These are phyloP conservation scores for Mesoligia furuncula DNA, from an alignment of 2,888 invertebrate genomes.

Conservation along the genomic window DNA sequence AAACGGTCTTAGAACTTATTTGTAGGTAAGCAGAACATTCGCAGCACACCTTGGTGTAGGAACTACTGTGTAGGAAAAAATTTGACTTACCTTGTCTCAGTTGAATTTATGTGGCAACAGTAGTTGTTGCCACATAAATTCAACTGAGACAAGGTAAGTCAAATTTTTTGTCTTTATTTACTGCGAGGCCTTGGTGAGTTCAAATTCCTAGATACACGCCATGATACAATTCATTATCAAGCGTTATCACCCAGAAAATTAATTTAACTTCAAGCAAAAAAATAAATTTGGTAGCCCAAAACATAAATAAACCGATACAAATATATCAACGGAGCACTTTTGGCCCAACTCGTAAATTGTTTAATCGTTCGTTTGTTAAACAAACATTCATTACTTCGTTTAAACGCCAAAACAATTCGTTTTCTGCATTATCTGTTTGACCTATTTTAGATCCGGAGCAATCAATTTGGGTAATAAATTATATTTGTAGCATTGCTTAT, in stretches of 20 bases:
- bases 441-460: slow-evolving; percentile 66
- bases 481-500: slow-evolving; percentile 50
- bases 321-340: slow-evolving; percentile 59
- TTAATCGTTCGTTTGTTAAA: slow-evolving; percentile 64
- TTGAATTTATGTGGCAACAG: too few species aligned
- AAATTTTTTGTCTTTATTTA: background rate
- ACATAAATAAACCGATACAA: slow-evolving; percentile 50
- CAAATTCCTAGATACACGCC: background rate
- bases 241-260: slow-evolving; percentile 8
- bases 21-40: background rate
- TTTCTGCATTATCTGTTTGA: slow-evolving; percentile 71
- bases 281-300: slow-evolving; percentile 42
- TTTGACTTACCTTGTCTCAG: too few species aligned
- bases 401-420: slow-evolving; percentile 69
- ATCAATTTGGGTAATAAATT: slow-evolving; percentile 66
- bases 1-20: background rate
- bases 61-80: too few species aligned
- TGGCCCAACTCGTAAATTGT: slow-evolving; percentile 61
- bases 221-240: slow-evolving; percentile 12
- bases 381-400: slow-evolving; percentile 65
- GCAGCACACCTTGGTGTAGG: background rate
- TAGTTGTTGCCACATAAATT: background rate
- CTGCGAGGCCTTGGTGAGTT: background rate
- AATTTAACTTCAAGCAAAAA: slow-evolving; percentile 38
- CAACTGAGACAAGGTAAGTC: slow-evolving; percentile 12